phyloP scores from a whole-genome alignment of 2,797 vertebrate species.

The Perodicticus potto region DNA sequence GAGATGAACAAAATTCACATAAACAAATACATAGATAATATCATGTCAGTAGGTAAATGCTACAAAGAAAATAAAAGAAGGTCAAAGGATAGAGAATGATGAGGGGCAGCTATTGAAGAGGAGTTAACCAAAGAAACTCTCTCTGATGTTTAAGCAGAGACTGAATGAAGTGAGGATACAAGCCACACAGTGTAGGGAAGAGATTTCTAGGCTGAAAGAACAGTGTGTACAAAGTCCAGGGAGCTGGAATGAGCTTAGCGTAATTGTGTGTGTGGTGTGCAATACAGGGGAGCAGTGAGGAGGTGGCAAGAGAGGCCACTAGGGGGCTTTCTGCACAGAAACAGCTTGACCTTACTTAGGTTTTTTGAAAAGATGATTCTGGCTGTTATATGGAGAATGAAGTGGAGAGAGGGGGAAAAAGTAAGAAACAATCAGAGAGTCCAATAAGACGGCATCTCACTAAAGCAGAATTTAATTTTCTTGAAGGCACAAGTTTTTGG shows the following conservation, averaged over 20 bases:
- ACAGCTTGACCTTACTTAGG: not conserved
- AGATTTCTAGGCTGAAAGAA: conserved; percentile 32
- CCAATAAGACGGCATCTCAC: not conserved
- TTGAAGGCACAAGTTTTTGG: not conserved
- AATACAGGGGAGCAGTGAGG: not conserved
- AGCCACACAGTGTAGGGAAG: not conserved
- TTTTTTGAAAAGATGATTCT: not conserved
- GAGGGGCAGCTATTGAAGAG: not conserved
- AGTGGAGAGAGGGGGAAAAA: not conserved
- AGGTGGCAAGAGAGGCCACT: not conserved
- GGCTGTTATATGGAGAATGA: not conserved
- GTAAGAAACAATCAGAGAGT: not conserved
- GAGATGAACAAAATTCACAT: conserved; percentile 26
- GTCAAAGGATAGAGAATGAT: not conserved
- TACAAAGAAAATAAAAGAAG: conserved; percentile 46
- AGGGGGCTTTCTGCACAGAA: conserved; percentile 26
- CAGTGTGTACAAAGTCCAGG: conserved; percentile 30
- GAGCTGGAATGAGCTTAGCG: not conserved
- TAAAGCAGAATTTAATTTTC: not conserved
- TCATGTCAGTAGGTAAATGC: not conserved
- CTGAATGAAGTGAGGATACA: conserved; percentile 15
- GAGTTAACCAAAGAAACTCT: not conserved
- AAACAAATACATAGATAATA: conserved; percentile 19
- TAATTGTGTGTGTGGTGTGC: not conserved
- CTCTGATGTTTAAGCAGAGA: conserved; percentile 9